These are phyloP conservation scores for Hozukius guyotensis DNA, from an alignment of 2,797 vertebrate species.

Conservation along the genomic window DNA sequence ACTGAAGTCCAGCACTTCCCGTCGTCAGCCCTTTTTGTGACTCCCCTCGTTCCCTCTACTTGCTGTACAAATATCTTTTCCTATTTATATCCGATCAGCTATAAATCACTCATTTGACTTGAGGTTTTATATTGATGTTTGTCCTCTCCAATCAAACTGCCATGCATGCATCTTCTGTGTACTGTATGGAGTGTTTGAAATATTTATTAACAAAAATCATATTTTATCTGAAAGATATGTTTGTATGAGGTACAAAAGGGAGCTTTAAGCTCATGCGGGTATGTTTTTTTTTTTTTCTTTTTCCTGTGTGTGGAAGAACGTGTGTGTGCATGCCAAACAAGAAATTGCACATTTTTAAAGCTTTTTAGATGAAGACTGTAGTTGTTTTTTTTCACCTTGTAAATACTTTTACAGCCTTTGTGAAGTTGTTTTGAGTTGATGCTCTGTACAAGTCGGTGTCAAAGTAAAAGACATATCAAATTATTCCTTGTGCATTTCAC, in stretches of 20 bases:
- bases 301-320: constrained; percentile 64
- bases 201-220: constrained; percentile 80
- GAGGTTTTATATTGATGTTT: constrained; percentile 75
- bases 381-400: constrained; percentile 88
- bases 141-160: constrained; percentile 82
- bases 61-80: constrained; percentile 79
- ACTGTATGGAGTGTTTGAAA: constrained; percentile 84
- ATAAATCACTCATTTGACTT: constrained; percentile 77
- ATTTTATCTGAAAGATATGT: constrained; percentile 80
- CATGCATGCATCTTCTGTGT: constrained; percentile 91
- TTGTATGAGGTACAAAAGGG: constrained; percentile 86
- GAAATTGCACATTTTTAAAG: constrained; percentile 91
- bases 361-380: constrained; percentile 88
- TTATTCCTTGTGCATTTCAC: constrained; percentile 9
- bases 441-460: constrained; percentile 88
- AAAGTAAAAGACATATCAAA: constrained; percentile 82
- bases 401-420: constrained; percentile 95
- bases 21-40: constrained; percentile 78
- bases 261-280: constrained; percentile 75
- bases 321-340: constrained; percentile 91
- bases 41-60: constrained; percentile 66
- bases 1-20: constrained; percentile 64
- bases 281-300: constrained; percentile 55
- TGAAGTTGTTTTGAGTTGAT: constrained; percentile 90
- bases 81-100: constrained; percentile 72